Evolutionary conservation across 2,888 invertebrate species (phyloP).

Genomic region (Acronicta alni): DNA sequence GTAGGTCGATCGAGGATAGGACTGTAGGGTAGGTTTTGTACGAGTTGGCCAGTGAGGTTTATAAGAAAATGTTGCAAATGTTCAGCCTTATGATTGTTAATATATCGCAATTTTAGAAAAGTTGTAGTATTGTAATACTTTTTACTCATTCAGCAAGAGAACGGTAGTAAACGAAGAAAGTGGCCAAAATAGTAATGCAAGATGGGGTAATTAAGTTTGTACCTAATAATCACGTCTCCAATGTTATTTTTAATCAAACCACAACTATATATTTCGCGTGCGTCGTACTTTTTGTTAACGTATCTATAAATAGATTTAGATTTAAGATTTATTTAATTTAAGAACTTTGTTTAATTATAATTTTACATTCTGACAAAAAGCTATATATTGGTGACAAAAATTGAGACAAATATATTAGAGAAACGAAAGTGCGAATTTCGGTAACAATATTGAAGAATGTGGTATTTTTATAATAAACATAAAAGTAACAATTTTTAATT

Average conservation of each 20-base stretch:
- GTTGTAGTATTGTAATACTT: conserved; percentile 30
- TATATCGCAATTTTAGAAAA: conserved; percentile 28
- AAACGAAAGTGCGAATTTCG: conserved; percentile 79
- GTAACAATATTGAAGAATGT: conserved; percentile 76
- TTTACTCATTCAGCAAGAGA: conserved; percentile 34
- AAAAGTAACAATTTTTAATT: conserved; percentile 71
- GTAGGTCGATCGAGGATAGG: conserved; percentile 75
- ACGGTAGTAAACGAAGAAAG: conserved; percentile 28
- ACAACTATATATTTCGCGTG: conserved; percentile 57
- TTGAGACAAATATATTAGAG: conserved; percentile 68
- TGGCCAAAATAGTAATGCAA: conserved; percentile 52
- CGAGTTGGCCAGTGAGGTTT: conserved; percentile 77
- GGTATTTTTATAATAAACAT: conserved; percentile 85
- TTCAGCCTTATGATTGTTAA: conserved; percentile 62
- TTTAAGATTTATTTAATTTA: conserved; percentile 63
- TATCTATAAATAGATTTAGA: conserved; percentile 58
- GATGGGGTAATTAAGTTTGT: conserved; percentile 41
- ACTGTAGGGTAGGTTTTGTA: conserved; percentile 84
- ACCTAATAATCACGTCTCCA: conserved; percentile 44
- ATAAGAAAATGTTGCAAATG: conserved; percentile 65
- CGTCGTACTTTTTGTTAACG: conserved; percentile 70
- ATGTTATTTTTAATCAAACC: conserved; percentile 41
- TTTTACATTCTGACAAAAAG: conserved; percentile 62
- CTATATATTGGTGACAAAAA: conserved; percentile 67
- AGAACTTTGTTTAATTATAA: conserved; percentile 57